Conservation (phyloP, 2,113 vertebrate genomes). For the Chionodraco myersi region DNA sequence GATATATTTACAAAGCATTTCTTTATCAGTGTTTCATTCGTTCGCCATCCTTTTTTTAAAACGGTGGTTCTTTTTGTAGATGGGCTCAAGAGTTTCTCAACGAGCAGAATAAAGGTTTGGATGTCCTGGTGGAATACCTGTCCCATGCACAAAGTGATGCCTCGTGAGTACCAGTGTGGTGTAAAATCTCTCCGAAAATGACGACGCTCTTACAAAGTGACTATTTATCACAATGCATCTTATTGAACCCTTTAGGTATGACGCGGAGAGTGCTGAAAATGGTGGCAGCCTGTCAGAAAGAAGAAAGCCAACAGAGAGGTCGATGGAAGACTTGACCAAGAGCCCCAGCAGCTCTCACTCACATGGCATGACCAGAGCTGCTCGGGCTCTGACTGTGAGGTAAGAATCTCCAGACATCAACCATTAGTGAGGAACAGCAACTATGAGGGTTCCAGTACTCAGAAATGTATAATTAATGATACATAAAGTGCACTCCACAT, state of each 20-base stretch:
- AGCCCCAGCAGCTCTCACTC: slow-evolving; percentile 72
- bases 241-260: slow-evolving; percentile 81
- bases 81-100: slow-evolving; percentile 94
- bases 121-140: slow-evolving; percentile 94
- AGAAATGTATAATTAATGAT: not conserved
- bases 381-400: slow-evolving; percentile 90
- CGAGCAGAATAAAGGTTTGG: slow-evolving; percentile 93
- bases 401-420: slow-evolving; percentile 62
- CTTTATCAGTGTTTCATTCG: not conserved
- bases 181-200: not conserved
- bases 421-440: not conserved
- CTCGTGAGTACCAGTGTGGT: slow-evolving; percentile 82
- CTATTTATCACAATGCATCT: not conserved
- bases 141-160: slow-evolving; percentile 91
- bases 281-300: slow-evolving; percentile 84
- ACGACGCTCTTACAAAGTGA: accelerated
- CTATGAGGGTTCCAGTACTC: not conserved
- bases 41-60: not conserved
- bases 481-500: not conserved
- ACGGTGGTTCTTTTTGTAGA: slow-evolving; percentile 62
- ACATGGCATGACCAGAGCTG: slow-evolving; percentile 82
- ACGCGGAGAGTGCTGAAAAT: slow-evolving; percentile 88
- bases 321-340: slow-evolving; percentile 92
- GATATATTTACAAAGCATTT: not conserved
- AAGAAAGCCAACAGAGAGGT: slow-evolving; percentile 85